Evolutionary conservation across 1,140 invertebrate genomes (phyloP).

Genomic region (Apis dorsata): DNA sequence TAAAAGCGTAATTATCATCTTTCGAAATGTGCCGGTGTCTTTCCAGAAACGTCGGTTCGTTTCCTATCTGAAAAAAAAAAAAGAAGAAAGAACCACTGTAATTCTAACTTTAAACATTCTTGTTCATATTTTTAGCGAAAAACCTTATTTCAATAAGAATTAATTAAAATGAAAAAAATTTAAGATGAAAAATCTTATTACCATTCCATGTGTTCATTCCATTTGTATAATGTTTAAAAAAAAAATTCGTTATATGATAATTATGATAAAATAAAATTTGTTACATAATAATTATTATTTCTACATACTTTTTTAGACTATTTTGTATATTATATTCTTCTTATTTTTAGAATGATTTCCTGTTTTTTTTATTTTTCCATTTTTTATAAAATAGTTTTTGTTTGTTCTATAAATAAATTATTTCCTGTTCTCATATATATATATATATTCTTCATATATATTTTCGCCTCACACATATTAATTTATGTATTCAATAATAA

Average conservation of each 20-base stretch:
- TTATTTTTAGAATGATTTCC: background rate
- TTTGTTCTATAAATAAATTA: background rate
- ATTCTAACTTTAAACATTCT: background rate
- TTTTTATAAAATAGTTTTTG: background rate
- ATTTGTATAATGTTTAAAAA: background rate
- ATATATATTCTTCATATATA: background rate
- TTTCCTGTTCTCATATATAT: too few species aligned
- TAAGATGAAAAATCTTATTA: too few species aligned
- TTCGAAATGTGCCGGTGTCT: conserved; percentile 55
- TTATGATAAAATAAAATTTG: background rate
- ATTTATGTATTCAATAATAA: too few species aligned
- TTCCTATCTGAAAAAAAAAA: conserved; percentile 8
- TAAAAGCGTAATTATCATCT: conserved; percentile 66
- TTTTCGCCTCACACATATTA: background rate
- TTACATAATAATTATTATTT: background rate
- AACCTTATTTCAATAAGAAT: background rate
- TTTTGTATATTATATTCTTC: background rate
- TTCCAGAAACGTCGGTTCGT: conserved; percentile 32
- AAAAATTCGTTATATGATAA: too few species aligned
- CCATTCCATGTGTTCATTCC: background rate
- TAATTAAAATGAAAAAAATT: background rate
- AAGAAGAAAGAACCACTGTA: background rate
- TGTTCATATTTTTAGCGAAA: background rate
- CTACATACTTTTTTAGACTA: background rate
- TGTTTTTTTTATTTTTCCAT: background rate